Base-by-base conservation (phyloP, 92 coral and sea anemone genomes). In the Umimayanthus kanabou region DNA sequence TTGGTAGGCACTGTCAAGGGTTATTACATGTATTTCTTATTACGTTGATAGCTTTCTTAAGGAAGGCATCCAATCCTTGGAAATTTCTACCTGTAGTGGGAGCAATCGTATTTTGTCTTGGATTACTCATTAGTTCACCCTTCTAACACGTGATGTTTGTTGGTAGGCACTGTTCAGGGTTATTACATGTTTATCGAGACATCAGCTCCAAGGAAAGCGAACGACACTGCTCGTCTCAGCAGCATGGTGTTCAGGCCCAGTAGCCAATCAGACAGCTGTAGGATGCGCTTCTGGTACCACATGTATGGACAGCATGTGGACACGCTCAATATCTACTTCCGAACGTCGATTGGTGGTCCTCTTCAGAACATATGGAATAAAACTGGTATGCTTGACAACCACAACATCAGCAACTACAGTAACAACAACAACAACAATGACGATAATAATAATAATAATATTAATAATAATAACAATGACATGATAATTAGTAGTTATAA, bases 211-310 rank as follows among this genome's bases (percentile, higher is more conserved):
- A 92, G 99, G 80, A 92, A 91, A 81, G 80, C 82, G 4, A 94
- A 96, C 81, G 99, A 95, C 74, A 93, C 95, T 3, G 97, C 99
- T 29, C 98, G 99, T 33, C 64, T 97, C 26, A 97, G 98, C 92
- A 97, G 99, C 33, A 89, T 96, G n/a, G 82, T 90, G 11, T 93
- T 97, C 91, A 90, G 94, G 77, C 74, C 93, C 28, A 87, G 91
- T 39, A 85, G 95, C 11, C 89, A 82, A 33, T 81, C 88, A 57
- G 93, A 92, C 89, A 88, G 88, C 76, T 97, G 99, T 85, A 76
- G 89, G 30, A 70, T 97, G 73, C 95, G 99, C 49, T 90, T 97
- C 89, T 97, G 98, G 96, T 97, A 95, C 45, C 99, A 97, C 94
- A 97, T 97, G 99, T 93, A 81, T 88, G 99, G 99, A 23, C 80